Conservation (phyloP, 1,140 invertebrate genomes). For the Tetragonula clypearis region DNA sequence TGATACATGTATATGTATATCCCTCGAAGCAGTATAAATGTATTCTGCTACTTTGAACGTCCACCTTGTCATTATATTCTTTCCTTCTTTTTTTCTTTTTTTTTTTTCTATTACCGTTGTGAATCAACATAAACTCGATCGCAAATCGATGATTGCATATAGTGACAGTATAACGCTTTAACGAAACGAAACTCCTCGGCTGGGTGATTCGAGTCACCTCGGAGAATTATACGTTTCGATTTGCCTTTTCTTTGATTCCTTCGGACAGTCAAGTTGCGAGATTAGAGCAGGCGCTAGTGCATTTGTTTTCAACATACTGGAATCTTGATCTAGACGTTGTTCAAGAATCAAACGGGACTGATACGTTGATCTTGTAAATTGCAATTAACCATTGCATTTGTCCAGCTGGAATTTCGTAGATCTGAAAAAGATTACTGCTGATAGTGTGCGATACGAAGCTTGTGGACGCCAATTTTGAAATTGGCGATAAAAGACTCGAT, state of each 20-base stretch:
- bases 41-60: conserved; percentile 44
- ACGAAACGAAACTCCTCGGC: background rate
- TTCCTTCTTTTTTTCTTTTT: conserved; percentile 10
- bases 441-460: background rate
- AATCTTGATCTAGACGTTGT: background rate
- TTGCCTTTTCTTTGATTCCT: background rate
- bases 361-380: background rate
- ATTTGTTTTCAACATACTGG: background rate
- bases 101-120: conserved; percentile 57
- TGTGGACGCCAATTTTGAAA: background rate
- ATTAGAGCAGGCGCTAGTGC: background rate
- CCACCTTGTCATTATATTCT: conserved; percentile 50
- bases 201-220: background rate
- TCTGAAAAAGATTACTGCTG: conserved; percentile 32
- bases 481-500: background rate
- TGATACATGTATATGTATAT: conserved; percentile 55
- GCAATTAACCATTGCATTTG: conserved; percentile 41
- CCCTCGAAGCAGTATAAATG: conserved; percentile 39
- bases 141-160: background rate
- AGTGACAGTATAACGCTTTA: background rate
- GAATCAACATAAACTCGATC: no score
- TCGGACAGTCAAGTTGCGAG: background rate
- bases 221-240: background rate
- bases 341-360: background rate
- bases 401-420: conserved; percentile 53